A percentile compares a stretch with the other conserved stretches of the same genome.
phyloP scores from a whole-genome alignment of 1,140 invertebrate genomes.

The Pseudomyrmex cubaensis region DNA sequence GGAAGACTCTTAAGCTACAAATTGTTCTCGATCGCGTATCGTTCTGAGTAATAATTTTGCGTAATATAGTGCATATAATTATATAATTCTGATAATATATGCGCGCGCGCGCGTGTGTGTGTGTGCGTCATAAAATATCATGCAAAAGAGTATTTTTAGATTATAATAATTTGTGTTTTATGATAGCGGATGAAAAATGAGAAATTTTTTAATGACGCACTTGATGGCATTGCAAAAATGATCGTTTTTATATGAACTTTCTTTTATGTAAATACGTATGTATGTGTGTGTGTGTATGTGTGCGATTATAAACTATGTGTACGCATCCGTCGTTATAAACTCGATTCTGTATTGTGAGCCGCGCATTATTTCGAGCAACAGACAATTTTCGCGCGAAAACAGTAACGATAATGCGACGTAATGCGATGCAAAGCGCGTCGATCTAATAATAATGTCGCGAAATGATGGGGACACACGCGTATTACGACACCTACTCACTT shows the following conservation, averaged over 20 bases:
- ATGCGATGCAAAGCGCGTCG: constrained; percentile 34
- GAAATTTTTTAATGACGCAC: no score
- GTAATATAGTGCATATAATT: constrained; percentile 5
- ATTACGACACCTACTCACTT: constrained; percentile 42
- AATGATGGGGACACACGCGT: constrained; percentile 49
- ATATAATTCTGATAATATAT: background rate
- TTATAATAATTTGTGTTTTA: no score
- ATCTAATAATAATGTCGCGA: constrained; percentile 56
- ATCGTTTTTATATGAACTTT: no score
- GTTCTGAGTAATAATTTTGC: background rate
- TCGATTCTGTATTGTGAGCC: background rate
- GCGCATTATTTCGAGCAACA: constrained; percentile 20
- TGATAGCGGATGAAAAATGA: no score
- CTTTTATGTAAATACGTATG: no score
- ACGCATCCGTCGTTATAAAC: background rate
- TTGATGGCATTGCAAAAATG: no score
- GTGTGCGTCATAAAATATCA: no score
- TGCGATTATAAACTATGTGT: no score
- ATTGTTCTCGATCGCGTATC: constrained; percentile 17
- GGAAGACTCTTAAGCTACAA: background rate
- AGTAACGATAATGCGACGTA: constrained; percentile 11
- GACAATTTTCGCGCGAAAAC: background rate
- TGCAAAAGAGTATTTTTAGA: no score
- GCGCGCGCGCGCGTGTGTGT: background rate
- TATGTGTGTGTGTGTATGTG: no score